phyloP scores from a whole-genome alignment of 1,140 invertebrate species.

The Drosophila nigrodunni region DNA sequence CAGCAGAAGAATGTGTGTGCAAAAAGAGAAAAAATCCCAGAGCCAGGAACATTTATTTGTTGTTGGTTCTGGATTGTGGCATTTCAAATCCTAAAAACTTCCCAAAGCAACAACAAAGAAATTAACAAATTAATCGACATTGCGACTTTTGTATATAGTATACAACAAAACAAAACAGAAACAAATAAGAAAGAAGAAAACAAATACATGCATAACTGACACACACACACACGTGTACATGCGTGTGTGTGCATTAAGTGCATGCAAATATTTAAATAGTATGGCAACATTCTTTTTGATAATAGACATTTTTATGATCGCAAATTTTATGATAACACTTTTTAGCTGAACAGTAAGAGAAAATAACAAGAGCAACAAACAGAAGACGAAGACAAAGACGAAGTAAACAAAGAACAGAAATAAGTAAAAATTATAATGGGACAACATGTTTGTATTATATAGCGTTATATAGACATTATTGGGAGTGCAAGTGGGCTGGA shows the following conservation, averaged over 20 bases:
- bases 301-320: slow-evolving; percentile 72
- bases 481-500: slow-evolving; percentile 27
- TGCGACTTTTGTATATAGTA: slow-evolving; percentile 1
- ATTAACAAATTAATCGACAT: neutral
- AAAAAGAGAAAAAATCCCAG: too few relatives aligned
- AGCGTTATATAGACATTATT: slow-evolving; percentile 34
- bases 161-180: neutral
- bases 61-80: neutral
- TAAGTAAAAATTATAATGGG: slow-evolving; percentile 18
- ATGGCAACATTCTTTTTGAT: slow-evolving; percentile 67
- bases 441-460: slow-evolving; percentile 60
- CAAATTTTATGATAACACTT: slow-evolving; percentile 60
- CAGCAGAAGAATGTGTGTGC: neutral
- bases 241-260: slow-evolving; percentile 20
- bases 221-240: slow-evolving; percentile 20
- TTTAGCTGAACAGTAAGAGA: slow-evolving; percentile 31
- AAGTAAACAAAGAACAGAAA: slow-evolving; percentile 15
- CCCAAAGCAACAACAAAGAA: neutral
- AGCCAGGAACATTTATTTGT: neutral
- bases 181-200: neutral
- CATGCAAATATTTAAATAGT: slow-evolving; percentile 41
- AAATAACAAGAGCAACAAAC: neutral
- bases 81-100: neutral
- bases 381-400: neutral
- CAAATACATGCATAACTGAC: slow-evolving; percentile 38